Conservation (phyloP, 2,888 invertebrate genomes). For the Drosophila fulvimacula region DNA sequence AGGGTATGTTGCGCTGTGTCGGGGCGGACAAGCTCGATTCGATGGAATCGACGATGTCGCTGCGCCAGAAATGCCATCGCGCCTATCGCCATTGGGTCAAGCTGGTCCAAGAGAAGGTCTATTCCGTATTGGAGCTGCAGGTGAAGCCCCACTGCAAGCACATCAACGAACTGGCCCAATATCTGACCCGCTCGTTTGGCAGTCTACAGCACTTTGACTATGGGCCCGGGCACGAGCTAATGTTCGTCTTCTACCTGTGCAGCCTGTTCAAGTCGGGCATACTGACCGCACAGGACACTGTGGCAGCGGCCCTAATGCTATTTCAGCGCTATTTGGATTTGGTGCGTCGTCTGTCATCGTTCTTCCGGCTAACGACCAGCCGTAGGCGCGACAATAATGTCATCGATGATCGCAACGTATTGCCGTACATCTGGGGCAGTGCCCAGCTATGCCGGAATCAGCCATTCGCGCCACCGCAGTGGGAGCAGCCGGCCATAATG, state of each 20-base stretch:
- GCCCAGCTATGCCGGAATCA: conserved; percentile 94
- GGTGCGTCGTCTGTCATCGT: conserved; percentile 92
- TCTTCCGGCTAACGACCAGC: conserved; percentile 98
- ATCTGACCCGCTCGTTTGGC: conserved; percentile 96
- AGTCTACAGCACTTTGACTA: conserved; percentile 98
- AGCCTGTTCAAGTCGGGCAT: conserved; percentile 95
- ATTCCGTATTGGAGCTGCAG: conserved; percentile 87
- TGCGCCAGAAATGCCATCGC: conserved; percentile 86
- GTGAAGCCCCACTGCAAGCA: conserved; percentile 87
- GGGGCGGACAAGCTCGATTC: neutral
- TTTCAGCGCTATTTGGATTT: conserved; percentile 91
- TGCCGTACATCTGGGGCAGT: conserved; percentile 99
- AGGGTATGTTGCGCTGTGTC: conserved; percentile 14
- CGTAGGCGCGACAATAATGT: conserved; percentile 99
- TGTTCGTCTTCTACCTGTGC: conserved; percentile 97
- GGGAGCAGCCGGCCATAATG: conserved; percentile 90
- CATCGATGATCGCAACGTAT: conserved; percentile 98
- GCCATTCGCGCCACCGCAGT: conserved; percentile 92
- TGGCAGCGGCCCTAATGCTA: conserved; percentile 88
- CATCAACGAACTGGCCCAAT: conserved; percentile 92
- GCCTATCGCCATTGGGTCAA: conserved; percentile 93
- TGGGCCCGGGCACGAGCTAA: conserved; percentile 98
- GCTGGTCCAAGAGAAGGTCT: conserved; percentile 88
- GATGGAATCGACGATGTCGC: conserved; percentile 85
- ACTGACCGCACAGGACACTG: conserved; percentile 90